Evolutionary conservation across 2,888 invertebrate genomes (phyloP), one percentile per base, ranked within the genome.

Genomic region (Gonocerus acuteangulatus): DNA sequence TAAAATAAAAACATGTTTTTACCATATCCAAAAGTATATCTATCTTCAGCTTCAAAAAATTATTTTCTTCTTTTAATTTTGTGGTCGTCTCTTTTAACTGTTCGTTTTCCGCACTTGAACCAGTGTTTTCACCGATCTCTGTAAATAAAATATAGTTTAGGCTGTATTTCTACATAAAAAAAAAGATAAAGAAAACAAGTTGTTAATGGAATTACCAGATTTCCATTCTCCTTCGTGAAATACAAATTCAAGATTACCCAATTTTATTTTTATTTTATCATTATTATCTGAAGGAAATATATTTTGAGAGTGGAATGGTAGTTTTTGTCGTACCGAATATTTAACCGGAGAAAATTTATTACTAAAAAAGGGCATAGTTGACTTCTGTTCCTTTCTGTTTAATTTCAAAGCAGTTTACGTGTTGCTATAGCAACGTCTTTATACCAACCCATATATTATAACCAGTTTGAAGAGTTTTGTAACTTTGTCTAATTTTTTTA

Each of bases 31-130:
- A 34, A 13, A 44, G 19, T 42, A 56, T 23, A 23, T 56, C 56
- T 16, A 61, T 34, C 49, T 63, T 63, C 7, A 61, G 19, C 51
- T 57, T 56, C 21, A 63, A 23, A 13, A 63, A 39, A 51, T 63
- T 63, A 44, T 63, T 63, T 61, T 63, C 63, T 48, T 63, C 63
- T 48, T 36, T 57, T 15, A 63, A 32, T 7, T 57, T 44, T 3
- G 32, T 13, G 9, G 62, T 47, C 9, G 54, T 19, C 18, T 54
- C 36, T 58, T 48, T 47, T 16, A 51, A 48, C 18, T 47, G 16
- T 56, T 48, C 48, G 32, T 48, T 47, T 48, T 62, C 60, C 23
- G 45, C 45, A 4, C 36, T 19, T 34, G 34, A 45, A 42, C 59
- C 36, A n/a, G 23, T 27, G 16, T 59, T 59, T n/a, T 51, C 52